Conservation (phyloP, 2,113 vertebrate species). For the Phocoena phocoena region DNA sequence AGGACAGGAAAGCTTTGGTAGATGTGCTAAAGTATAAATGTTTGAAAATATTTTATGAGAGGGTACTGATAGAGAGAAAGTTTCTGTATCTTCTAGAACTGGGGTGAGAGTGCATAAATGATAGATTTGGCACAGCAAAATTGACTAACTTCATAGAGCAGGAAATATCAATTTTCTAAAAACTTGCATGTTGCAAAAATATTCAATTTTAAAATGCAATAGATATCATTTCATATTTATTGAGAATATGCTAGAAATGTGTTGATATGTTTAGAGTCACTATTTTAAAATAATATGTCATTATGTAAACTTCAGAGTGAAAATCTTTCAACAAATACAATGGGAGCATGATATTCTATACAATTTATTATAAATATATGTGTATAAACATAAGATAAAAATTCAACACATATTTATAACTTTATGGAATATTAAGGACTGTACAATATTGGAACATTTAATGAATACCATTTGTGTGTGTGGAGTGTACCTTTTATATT, state of each 20-base stretch:
- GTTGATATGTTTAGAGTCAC: background rate
- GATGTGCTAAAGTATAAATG: background rate
- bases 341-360: background rate
- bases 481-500: background rate
- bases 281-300: background rate
- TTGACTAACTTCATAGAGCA: background rate
- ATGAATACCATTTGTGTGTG: background rate
- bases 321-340: background rate
- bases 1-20: background rate
- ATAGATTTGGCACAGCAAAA: background rate
- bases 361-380: background rate
- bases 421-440: background rate
- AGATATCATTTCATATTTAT: background rate
- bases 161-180: background rate
- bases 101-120: background rate
- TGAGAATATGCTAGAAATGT: background rate
- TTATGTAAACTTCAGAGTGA: background rate
- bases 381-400: background rate
- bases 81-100: background rate
- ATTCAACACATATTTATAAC: background rate
- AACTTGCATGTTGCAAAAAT: background rate
- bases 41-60: background rate
- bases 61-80: background rate
- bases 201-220: background rate
- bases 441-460: background rate